Evolutionary conservation across 2,888 invertebrate species (phyloP).

Genomic region (Agrochola lota): DNA sequence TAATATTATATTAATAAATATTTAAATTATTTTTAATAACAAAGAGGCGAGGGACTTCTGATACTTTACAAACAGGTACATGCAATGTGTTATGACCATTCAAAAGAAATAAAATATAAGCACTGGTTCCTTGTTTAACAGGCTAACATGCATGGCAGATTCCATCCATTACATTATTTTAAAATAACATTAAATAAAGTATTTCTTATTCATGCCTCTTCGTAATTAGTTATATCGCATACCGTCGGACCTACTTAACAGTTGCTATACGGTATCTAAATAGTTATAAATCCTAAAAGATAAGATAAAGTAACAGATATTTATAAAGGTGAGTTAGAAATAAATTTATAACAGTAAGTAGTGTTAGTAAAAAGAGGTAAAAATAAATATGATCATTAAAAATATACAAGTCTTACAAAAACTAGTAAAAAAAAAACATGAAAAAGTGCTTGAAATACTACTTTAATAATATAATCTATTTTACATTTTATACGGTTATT

Average conservation of each 20-base stretch:
- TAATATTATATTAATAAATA: not conserved
- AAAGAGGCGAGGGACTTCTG: constrained; percentile 77
- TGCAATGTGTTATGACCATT: constrained; percentile 83
- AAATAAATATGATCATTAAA: not conserved
- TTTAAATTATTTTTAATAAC: not conserved
- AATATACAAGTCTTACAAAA: not conserved
- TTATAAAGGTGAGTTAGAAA: constrained; percentile 27
- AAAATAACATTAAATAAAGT: constrained; percentile 28
- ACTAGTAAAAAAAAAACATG: not conserved
- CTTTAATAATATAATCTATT: constrained; percentile 19
- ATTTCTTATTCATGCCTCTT: constrained; percentile 50
- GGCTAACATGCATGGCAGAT: constrained; percentile 66
- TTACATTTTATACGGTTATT: not conserved
- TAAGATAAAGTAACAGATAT: constrained; percentile 48
- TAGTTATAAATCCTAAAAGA: constrained; percentile 37
- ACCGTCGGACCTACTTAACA: constrained; percentile 23
- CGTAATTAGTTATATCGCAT: constrained; percentile 42
- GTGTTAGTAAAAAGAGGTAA: constrained; percentile 11
- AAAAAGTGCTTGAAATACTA: constrained; percentile 28
- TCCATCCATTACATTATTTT: constrained; percentile 35
- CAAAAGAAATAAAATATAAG: constrained; percentile 79
- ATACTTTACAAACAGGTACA: constrained; percentile 78
- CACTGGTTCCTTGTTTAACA: constrained; percentile 59
- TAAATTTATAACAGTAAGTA: constrained; percentile 1
- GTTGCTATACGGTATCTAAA: constrained; percentile 27